These are phyloP conservation scores for Rhagium mordax DNA, from an alignment of 2,888 invertebrate species.

Conservation along the genomic window DNA sequence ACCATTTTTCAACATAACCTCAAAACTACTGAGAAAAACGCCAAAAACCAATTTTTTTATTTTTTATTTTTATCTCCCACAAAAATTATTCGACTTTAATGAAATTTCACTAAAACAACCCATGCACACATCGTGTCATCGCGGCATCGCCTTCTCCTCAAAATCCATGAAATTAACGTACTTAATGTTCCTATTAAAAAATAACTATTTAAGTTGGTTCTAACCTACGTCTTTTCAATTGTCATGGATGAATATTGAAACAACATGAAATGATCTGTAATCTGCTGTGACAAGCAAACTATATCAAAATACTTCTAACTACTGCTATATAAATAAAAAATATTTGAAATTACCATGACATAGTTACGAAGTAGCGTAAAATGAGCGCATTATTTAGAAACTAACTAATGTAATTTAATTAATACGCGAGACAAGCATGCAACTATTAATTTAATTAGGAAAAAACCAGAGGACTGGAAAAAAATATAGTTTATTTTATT, in stretches of 20 bases:
- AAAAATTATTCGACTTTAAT: no score
- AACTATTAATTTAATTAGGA: conserved; percentile 14
- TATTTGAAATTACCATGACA: conserved; percentile 28
- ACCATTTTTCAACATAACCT: no score
- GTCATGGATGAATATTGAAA: not conserved
- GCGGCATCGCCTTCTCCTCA: no score
- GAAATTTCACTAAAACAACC: no score
- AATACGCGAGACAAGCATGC: not conserved
- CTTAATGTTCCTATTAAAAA: no score
- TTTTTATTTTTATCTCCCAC: no score
- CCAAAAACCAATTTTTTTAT: no score
- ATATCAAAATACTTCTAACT: not conserved
- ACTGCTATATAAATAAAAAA: conserved; percentile 3
- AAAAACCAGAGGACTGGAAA: not conserved
- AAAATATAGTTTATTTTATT: not conserved
- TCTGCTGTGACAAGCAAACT: not conserved
- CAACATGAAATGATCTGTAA: not conserved
- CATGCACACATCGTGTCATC: no score
- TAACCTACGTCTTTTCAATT: not conserved
- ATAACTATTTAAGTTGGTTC: not conserved
- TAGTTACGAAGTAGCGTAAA: conserved; percentile 8
- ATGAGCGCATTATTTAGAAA: not conserved
- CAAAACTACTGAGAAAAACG: no score
- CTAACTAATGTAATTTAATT: not conserved
- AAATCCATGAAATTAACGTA: no score